Evolutionary conservation across 2,888 invertebrate species (phyloP).

Genomic region (Lathronympha strigana): DNA sequence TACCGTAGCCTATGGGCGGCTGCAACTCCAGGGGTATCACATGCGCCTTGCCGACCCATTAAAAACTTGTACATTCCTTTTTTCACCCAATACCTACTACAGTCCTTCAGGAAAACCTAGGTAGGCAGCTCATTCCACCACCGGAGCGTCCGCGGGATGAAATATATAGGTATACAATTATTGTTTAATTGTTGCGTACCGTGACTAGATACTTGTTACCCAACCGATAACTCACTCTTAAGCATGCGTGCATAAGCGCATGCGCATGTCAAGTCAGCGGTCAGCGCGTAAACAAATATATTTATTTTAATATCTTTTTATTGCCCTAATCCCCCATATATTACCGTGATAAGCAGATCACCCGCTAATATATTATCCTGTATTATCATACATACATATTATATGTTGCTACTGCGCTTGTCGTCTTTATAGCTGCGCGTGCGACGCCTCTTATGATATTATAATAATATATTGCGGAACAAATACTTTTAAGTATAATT

Average conservation of each 20-base stretch:
- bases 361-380: constrained; percentile 62
- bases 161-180: too few relatives aligned
- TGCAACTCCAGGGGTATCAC: too few relatives aligned
- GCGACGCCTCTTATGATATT: constrained; percentile 42
- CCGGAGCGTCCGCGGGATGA: too few relatives aligned
- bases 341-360: constrained; percentile 79
- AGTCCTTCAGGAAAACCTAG: too few relatives aligned
- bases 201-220: background rate
- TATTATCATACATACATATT: constrained; percentile 48
- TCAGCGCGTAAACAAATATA: constrained; percentile 73
- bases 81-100: too few relatives aligned
- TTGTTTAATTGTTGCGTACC: too few relatives aligned
- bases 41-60: too few relatives aligned
- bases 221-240: constrained; percentile 11
- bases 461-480: constrained; percentile 37
- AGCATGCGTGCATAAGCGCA: constrained; percentile 3
- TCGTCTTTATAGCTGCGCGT: constrained; percentile 49
- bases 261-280: constrained; percentile 46
- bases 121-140: too few relatives aligned
- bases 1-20: too few relatives aligned
- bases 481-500: constrained; percentile 33
- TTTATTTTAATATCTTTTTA: constrained; percentile 82
- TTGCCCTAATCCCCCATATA: constrained; percentile 79
- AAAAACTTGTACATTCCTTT: too few relatives aligned
- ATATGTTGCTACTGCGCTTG: constrained; percentile 33